Conservation (phyloP, 2,888 invertebrate genomes). For the Yponomeuta plumbellus region DNA sequence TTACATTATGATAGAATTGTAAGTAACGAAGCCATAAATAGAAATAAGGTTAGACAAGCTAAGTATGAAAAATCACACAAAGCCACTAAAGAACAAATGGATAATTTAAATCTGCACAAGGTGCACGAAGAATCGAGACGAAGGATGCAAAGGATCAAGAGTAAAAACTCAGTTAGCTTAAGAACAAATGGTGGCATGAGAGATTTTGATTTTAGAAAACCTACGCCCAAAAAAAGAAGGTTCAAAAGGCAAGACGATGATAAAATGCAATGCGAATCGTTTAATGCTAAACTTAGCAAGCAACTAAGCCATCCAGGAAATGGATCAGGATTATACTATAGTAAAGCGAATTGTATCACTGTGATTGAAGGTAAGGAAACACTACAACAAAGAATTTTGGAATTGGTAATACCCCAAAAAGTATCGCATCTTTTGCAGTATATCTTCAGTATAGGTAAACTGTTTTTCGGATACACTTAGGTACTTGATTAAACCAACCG, state of each 20-base stretch:
- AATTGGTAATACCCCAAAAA: too few species aligned
- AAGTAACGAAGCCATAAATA: background rate
- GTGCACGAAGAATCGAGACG: background rate
- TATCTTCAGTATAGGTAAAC: too few species aligned
- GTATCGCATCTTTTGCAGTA: too few species aligned
- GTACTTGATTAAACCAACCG: too few species aligned
- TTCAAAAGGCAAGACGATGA: slow-evolving; percentile 23
- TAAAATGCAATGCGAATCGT: slow-evolving; percentile 37
- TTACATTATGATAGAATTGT: background rate
- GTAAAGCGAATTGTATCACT: too few species aligned
- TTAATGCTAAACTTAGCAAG: slow-evolving; percentile 22
- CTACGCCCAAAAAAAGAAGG: slow-evolving; percentile 9
- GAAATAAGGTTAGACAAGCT: slow-evolving; percentile 32
- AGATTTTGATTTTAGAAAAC: slow-evolving; percentile 13
- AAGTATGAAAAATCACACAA: background rate
- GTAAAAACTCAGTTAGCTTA: background rate
- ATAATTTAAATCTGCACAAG: background rate
- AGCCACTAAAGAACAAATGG: background rate
- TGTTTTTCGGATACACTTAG: too few species aligned
- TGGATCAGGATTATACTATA: too few species aligned
- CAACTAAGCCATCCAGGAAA: too few species aligned
- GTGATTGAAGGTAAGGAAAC: too few species aligned
- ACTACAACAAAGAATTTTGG: too few species aligned
- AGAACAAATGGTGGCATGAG: background rate
- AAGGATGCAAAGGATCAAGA: background rate